A percentile compares a stretch with the other conserved stretches of the same genome.
Evolutionary conservation across 2,113 vertebrate genomes (phyloP).

Genomic region (Poeciliopsis occidentalis): DNA sequence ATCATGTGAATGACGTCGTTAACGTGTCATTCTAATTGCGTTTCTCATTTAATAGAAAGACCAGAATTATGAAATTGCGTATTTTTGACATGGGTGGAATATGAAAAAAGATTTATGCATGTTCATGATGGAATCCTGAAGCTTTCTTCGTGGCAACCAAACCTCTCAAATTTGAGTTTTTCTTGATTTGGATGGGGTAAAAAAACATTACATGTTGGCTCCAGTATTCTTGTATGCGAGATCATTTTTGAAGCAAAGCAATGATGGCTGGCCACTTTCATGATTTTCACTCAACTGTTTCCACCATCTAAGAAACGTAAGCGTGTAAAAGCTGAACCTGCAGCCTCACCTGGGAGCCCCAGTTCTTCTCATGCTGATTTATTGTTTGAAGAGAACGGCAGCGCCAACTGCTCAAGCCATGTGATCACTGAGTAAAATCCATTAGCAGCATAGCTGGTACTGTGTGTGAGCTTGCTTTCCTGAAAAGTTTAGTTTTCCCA

Average conservation of each 20-base stretch:
- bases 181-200: not conserved
- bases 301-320: slow-evolving; percentile 58
- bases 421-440: slow-evolving; percentile 48
- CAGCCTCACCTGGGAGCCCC: not conserved
- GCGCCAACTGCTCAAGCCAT: slow-evolving; percentile 58
- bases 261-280: no score
- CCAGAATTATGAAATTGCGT: no score
- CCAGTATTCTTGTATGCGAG: no score
- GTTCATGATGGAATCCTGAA: not conserved
- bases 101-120: no score
- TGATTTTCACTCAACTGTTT: no score
- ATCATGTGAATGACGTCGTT: no score
- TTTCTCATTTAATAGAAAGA: no score
- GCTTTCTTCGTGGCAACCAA: not conserved
- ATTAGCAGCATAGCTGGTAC: slow-evolving; percentile 44
- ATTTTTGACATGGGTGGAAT: no score
- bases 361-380: slow-evolving; percentile 29
- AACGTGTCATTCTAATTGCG: no score
- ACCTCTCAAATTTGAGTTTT: not conserved
- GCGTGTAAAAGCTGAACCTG: slow-evolving; percentile 41
- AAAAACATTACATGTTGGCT: no score
- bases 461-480: not conserved
- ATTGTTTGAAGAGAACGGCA: slow-evolving; percentile 57
- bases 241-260: no score
- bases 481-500: no score